These are phyloP conservation scores for Agrilus planipennis DNA, from an alignment of 1,140 invertebrate species.

Conservation along the genomic window DNA sequence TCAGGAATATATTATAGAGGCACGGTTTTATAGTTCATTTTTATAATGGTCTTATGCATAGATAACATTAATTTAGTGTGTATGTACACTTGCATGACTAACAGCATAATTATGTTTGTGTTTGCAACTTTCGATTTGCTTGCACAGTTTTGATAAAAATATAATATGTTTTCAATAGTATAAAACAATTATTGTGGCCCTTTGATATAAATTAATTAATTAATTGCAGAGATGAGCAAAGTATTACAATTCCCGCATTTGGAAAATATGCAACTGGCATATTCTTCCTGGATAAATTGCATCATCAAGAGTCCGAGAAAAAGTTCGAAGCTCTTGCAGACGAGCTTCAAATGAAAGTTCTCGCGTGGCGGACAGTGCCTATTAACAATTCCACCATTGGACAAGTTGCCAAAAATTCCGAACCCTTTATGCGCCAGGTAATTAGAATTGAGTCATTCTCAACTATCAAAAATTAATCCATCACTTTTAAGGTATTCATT, in stretches of 20 bases:
- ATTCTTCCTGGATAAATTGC: constrained; percentile 78
- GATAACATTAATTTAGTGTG: too few relatives aligned
- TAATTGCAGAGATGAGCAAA: constrained; percentile 53
- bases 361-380: constrained; percentile 88
- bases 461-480: background rate
- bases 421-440: constrained; percentile 87
- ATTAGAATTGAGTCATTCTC: background rate
- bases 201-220: constrained; percentile 20
- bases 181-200: too few relatives aligned
- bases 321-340: constrained; percentile 71
- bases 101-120: too few relatives aligned
- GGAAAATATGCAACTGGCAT: constrained; percentile 94
- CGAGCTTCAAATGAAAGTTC: constrained; percentile 65
- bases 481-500: constrained; percentile 19
- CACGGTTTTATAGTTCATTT: too few relatives aligned
- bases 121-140: too few relatives aligned
- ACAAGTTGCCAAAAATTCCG: constrained; percentile 79
- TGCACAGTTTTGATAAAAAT: too few relatives aligned
- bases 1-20: too few relatives aligned
- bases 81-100: too few relatives aligned
- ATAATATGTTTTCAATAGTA: too few relatives aligned
- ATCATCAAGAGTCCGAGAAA: constrained; percentile 67
- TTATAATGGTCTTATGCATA: too few relatives aligned
- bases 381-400: constrained; percentile 78
- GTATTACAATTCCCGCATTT: constrained; percentile 68